Evolutionary conservation across 2,888 invertebrate genomes (phyloP), one percentile per base, ranked within the genome.

Genomic region (Leucania comma): DNA sequence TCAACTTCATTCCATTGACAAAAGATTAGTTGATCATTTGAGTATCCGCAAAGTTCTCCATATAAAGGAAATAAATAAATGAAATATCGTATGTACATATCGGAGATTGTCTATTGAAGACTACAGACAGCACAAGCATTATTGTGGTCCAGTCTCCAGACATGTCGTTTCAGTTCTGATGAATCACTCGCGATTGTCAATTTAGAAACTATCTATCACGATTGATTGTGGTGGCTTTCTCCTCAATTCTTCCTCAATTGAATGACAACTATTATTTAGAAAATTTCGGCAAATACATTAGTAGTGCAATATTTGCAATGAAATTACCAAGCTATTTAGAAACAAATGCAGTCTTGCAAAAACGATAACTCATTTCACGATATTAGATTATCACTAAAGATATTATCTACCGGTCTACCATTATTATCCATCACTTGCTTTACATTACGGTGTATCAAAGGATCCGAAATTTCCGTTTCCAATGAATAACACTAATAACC

Each of bases 391-490:
- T 61, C 66, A 61, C 58, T 17, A 59, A 67, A 62, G 65, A 58
- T 62, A 68, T 42, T 68, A 42, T 42, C 51, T 59, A 42, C 6
- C 42, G 17, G 42, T 42, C 17, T 42, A 50, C 12, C 57, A 56
- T 66, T 66, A 48, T 50, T 66, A 57, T 70, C 57, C 46, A 72
- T 42, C n/a, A 56, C 8, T 81, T 48, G 48, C 48, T 68, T 68
- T 79, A 63, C 62, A 78, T 62, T 71, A 66, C 57, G 50, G 51
- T 35, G 50, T 65, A 35, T 72, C 64, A 74, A 85, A 77, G 61
- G 62, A 67, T 67, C 64, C 72, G 67, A 64, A 22, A n/a, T 17
- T 58, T 63, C 42, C 60, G 20, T 72, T 72, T 70, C 57, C 60
- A 38, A 73, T 62, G 51, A 72, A 83, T 68, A 63, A 59, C 50